phyloP scores from a whole-genome alignment of 1,140 invertebrate species.

The Physella acuta region DNA sequence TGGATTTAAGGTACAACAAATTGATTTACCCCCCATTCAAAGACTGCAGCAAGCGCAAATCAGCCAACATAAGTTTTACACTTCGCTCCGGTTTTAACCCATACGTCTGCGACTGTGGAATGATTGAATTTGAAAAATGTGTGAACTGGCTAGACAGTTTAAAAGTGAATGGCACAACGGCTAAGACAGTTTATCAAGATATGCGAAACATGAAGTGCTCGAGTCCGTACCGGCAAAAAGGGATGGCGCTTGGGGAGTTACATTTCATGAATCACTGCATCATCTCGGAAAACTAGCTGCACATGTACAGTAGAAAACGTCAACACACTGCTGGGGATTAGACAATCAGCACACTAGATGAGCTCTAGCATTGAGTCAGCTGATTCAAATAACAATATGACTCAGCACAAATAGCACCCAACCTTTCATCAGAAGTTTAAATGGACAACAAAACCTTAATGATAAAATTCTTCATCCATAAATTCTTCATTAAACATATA shows the following conservation, averaged over 20 bases:
- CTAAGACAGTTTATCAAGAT: constrained; percentile 15
- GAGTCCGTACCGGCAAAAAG: constrained; percentile 8
- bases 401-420: no score
- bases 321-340: no score
- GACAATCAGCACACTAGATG: no score
- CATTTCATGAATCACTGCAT: constrained; percentile 18
- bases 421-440: no score
- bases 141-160: background rate
- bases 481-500: no score
- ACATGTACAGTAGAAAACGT: no score
- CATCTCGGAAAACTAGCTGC: constrained; percentile 18
- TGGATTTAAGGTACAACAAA: constrained; percentile 27
- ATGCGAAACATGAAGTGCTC: constrained; percentile 7
- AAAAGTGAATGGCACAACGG: background rate
- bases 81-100: constrained; percentile 24
- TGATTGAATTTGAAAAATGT: constrained; percentile 28
- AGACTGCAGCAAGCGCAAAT: constrained; percentile 22
- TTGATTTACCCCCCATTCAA: constrained; percentile 24
- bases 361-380: no score
- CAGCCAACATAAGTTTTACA: constrained; percentile 6
- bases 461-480: no score
- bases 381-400: no score
- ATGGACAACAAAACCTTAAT: no score
- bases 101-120: constrained; percentile 32
- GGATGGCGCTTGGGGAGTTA: background rate